These are phyloP conservation scores for Platerodrilus igneus DNA, from an alignment of 2,888 invertebrate species.

Conservation along the genomic window DNA sequence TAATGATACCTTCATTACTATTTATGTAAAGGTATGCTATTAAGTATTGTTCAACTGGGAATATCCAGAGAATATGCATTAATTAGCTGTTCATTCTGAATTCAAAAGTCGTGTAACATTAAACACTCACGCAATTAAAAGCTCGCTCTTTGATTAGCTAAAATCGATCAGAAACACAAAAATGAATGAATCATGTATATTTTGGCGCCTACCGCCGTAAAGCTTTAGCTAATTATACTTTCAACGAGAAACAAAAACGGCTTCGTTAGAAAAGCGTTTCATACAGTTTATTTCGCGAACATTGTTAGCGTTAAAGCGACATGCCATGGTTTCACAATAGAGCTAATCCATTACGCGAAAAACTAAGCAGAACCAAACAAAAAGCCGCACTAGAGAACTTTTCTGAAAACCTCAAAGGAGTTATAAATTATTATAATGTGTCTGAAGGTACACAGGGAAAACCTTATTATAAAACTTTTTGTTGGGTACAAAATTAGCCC, in stretches of 20 bases:
- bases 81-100: conserved; percentile 9
- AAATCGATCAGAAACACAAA: conserved; percentile 16
- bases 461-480: conserved; percentile 20
- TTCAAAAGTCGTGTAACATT: conserved; percentile 5
- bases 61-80: conserved; percentile 4
- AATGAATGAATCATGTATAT: conserved; percentile 9
- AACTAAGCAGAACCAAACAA: conserved; percentile 36
- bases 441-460: conserved; percentile 27
- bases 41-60: too few relatives aligned
- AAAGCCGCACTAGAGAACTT: conserved; percentile 33
- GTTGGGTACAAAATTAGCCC: conserved; percentile 13
- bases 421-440: conserved; percentile 36
- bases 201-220: conserved; percentile 22
- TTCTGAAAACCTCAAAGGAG: conserved; percentile 32
- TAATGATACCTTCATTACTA: too few relatives aligned
- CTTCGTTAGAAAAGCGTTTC: conserved; percentile 22
- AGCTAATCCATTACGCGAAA: conserved; percentile 40
- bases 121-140: conserved; percentile 14
- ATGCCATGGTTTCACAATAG: conserved; percentile 33
- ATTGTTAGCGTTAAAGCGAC: conserved; percentile 25
- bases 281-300: conserved; percentile 29
- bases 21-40: too few relatives aligned
- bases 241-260: conserved; percentile 27
- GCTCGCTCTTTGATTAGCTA: conserved; percentile 17
- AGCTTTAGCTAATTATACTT: conserved; percentile 28